phyloP scores from a whole-genome alignment of 2,888 invertebrate genomes.

The Choreutis nemorana region DNA sequence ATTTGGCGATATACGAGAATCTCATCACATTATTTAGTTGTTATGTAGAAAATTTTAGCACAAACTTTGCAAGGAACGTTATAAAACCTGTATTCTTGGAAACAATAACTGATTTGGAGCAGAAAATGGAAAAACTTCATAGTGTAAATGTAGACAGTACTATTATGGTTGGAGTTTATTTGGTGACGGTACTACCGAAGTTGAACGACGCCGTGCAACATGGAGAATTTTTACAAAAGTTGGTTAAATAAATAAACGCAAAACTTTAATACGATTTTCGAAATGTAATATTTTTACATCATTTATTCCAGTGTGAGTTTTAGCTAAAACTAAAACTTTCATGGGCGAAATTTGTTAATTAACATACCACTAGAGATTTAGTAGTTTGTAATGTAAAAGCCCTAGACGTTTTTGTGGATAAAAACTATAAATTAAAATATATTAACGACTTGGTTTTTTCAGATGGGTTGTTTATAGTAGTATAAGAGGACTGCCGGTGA shows the following conservation, averaged over 20 bases:
- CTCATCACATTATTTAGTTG: slow-evolving; percentile 39
- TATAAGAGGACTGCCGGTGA: slow-evolving; percentile 54
- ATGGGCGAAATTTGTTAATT: too few species aligned
- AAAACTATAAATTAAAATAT: neutral
- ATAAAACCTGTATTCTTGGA: slow-evolving; percentile 66
- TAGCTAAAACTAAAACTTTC: too few species aligned
- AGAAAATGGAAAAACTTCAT: slow-evolving; percentile 65
- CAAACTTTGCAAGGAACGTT: slow-evolving; percentile 64
- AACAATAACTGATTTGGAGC: slow-evolving; percentile 67
- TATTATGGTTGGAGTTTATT: slow-evolving; percentile 68
- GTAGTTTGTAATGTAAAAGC: too few species aligned
- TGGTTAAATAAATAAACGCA: too few species aligned
- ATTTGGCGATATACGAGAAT: slow-evolving; percentile 36
- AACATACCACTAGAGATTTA: too few species aligned
- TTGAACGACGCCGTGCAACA: slow-evolving; percentile 57
- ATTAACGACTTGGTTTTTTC: slow-evolving; percentile 15
- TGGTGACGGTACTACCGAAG: slow-evolving; percentile 62
- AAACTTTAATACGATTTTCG: too few species aligned
- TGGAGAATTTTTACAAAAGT: slow-evolving; percentile 67
- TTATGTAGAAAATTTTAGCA: slow-evolving; percentile 72
- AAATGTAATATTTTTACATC: too few species aligned
- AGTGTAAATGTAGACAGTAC: slow-evolving; percentile 59
- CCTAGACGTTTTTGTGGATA: too few species aligned
- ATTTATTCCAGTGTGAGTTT: too few species aligned
- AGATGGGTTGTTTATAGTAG: slow-evolving; percentile 61